A percentile compares a stretch with the other conserved stretches of the same genome.
Evolutionary conservation across 2,113 vertebrate genomes (phyloP).

Genomic region (Mesoclemmys tuberculata): DNA sequence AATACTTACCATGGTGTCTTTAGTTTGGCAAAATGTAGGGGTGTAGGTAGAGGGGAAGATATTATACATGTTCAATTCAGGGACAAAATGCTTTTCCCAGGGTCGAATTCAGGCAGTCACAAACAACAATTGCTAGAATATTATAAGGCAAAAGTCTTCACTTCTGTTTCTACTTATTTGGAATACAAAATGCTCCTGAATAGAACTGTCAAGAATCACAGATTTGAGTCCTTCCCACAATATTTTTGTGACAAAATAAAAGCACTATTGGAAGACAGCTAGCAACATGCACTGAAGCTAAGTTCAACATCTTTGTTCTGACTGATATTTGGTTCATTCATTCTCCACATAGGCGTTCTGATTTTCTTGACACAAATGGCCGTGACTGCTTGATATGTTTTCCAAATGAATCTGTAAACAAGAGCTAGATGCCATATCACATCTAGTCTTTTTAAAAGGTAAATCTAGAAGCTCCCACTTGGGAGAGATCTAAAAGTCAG

Average conservation of each 20-base stretch:
- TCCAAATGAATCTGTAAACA: constrained; percentile 7
- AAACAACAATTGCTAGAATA: constrained; percentile 43
- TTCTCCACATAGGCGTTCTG: background rate
- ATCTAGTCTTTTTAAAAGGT: background rate
- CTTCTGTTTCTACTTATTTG: constrained; percentile 13
- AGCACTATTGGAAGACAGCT: constrained; percentile 24
- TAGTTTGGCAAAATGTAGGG: constrained; percentile 29
- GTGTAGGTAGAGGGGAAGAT: constrained; percentile 12
- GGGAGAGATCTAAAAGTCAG: background rate
- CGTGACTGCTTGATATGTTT: background rate
- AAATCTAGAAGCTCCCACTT: constrained; percentile 6
- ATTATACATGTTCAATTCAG: background rate
- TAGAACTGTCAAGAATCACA: constrained; percentile 45
- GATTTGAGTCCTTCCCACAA: constrained; percentile 54
- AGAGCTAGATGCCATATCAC: background rate
- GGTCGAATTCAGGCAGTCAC: constrained; percentile 41
- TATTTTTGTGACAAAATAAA: constrained; percentile 56
- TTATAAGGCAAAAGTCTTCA: constrained; percentile 31
- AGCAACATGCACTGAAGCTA: constrained; percentile 32
- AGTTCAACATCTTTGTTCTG: constrained; percentile 20
- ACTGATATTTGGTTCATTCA: background rate
- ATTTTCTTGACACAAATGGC: constrained; percentile 30
- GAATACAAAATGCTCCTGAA: constrained; percentile 56
- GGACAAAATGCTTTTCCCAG: background rate
- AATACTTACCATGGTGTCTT: constrained; percentile 45